Percentiles rank a stretch among this genome's conserved stretches.
Evolutionary conservation across 2,888 invertebrate genomes (phyloP).

Genomic region (Amphipoea oculea): DNA sequence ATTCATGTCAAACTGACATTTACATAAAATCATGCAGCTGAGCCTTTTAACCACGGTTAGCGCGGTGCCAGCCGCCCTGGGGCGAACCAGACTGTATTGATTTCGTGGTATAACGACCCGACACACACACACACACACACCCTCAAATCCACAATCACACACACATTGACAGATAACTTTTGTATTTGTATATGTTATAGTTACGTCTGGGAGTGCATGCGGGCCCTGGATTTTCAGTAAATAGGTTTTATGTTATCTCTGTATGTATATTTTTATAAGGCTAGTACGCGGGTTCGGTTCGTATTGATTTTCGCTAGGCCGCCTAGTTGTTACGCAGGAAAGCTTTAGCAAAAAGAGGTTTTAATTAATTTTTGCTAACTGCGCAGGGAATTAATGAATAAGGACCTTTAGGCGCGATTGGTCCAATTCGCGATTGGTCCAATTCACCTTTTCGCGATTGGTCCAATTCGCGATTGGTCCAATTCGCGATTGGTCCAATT

Average conservation of each 20-base stretch:
- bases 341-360: constrained; percentile 7
- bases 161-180: background rate
- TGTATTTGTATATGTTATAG: background rate
- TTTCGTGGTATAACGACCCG: constrained; percentile 66
- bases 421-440: too few relatives aligned
- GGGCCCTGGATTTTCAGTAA: constrained; percentile 55
- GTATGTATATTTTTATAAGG: constrained; percentile 40
- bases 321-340: constrained; percentile 25
- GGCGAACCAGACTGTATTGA: constrained; percentile 74
- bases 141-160: background rate
- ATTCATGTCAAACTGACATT: constrained; percentile 33
- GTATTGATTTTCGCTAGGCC: constrained; percentile 51
- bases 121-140: constrained; percentile 37
- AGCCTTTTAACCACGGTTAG: constrained; percentile 42
- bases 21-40: constrained; percentile 6
- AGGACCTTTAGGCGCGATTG: too few relatives aligned
- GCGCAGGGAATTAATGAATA: background rate
- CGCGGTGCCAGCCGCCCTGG: constrained; percentile 54
- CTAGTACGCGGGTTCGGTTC: constrained; percentile 40
- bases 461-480: too few relatives aligned
- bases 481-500: too few relatives aligned
- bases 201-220: constrained; percentile 42
- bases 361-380: constrained; percentile 1
- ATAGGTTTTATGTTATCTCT: constrained; percentile 45
- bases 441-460: too few relatives aligned